Percentiles rank a stretch among this genome's conserved stretches.
Evolutionary conservation across 2,888 invertebrate species (phyloP).

Genomic region (Diarsia mendica): DNA sequence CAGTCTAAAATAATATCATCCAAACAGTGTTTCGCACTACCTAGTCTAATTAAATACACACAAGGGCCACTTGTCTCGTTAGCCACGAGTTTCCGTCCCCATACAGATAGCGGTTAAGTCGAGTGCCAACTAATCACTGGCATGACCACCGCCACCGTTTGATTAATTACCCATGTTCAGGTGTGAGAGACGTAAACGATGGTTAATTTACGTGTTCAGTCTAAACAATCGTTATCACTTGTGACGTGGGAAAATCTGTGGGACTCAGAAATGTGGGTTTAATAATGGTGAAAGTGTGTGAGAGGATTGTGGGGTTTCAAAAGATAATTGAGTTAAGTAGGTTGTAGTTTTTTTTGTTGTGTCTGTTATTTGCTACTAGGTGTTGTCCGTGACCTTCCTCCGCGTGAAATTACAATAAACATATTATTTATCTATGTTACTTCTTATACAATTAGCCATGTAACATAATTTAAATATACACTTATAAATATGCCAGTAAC

Average conservation of each 20-base stretch:
- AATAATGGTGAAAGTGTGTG: slow-evolving; percentile 24
- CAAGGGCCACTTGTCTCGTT: slow-evolving; percentile 40
- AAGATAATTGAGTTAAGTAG: neutral
- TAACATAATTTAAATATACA: too few relatives aligned
- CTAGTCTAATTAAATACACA: slow-evolving; percentile 36
- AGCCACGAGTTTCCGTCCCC: slow-evolving; percentile 32
- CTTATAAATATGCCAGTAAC: neutral
- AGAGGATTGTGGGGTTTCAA: neutral
- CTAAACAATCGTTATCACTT: slow-evolving; percentile 42
- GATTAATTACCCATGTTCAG: slow-evolving; percentile 59
- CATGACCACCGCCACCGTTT: slow-evolving; percentile 35
- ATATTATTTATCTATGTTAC: too few relatives aligned
- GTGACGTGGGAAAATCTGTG: slow-evolving; percentile 24
- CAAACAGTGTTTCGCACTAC: neutral
- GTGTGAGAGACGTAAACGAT: slow-evolving; percentile 54
- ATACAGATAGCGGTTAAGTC: slow-evolving; percentile 32
- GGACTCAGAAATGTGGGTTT: neutral
- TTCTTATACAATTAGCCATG: too few relatives aligned
- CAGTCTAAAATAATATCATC: neutral
- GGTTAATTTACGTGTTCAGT: slow-evolving; percentile 42
- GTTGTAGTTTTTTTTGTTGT: neutral
- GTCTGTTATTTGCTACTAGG: neutral
- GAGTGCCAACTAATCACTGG: slow-evolving; percentile 51
- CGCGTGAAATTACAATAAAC: too few relatives aligned
- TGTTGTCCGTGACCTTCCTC: neutral